Conservation (phyloP, 2,113 vertebrate genomes). For the Psittacara wagleri region DNA sequence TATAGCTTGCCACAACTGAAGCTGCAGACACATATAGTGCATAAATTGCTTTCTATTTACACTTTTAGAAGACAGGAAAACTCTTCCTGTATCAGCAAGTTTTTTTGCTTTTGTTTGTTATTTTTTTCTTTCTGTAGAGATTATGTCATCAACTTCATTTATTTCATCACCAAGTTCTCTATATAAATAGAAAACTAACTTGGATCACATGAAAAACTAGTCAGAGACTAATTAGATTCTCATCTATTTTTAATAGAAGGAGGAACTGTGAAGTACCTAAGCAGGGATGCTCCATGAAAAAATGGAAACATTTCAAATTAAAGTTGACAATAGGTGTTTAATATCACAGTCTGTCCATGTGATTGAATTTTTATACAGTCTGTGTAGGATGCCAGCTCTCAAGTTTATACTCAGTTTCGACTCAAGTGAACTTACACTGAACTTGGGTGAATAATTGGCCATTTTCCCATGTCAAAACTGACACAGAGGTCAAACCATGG, state of each 20-base stretch:
- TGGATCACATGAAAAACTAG: neutral
- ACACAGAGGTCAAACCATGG: neutral
- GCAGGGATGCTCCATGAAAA: neutral
- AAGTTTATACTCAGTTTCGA: neutral
- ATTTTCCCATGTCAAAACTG: neutral
- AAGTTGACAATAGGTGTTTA: neutral
- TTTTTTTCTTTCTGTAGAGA: neutral
- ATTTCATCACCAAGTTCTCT: neutral
- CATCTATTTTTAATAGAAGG: neutral
- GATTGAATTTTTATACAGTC: neutral
- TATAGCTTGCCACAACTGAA: neutral
- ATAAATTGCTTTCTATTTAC: neutral
- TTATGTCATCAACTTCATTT: neutral
- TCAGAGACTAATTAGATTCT: neutral
- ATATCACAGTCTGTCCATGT: neutral
- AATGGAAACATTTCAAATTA: neutral
- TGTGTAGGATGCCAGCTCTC: neutral
- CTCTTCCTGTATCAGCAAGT: fast-evolving
- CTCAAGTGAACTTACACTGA: neutral
- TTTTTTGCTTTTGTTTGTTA: neutral
- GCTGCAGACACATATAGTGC: neutral
- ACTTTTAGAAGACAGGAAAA: neutral
- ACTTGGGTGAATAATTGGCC: neutral
- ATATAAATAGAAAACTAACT: neutral
- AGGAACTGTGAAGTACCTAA: neutral